These are phyloP conservation scores for Rallus crepitans DNA, from an alignment of 2,797 vertebrate species.

Conservation along the genomic window DNA sequence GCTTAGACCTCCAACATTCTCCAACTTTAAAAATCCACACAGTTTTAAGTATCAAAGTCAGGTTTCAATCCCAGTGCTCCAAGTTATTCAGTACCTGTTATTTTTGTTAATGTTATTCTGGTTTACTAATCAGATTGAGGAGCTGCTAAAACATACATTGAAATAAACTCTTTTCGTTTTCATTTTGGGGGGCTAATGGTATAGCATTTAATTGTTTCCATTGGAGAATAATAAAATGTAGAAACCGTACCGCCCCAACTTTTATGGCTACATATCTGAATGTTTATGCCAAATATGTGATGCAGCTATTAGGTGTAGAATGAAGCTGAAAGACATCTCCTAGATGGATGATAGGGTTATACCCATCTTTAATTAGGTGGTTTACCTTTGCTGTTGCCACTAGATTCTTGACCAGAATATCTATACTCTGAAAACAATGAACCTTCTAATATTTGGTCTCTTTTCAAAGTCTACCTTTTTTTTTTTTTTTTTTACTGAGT, in stretches of 20 bases:
- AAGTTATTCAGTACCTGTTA: neutral
- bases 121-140: neutral
- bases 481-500: neutral
- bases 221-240: neutral
- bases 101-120: neutral
- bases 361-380: neutral
- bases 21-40: neutral
- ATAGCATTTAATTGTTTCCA: neutral
- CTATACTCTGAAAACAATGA: neutral
- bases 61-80: neutral
- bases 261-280: neutral
- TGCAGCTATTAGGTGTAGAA: neutral
- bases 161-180: neutral
- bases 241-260: neutral
- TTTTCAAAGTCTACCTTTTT: neutral
- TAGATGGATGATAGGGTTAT: neutral
- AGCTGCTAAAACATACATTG: neutral
- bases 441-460: neutral
- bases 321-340: neutral
- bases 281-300: neutral
- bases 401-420: neutral
- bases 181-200: neutral
- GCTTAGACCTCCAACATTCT: neutral
- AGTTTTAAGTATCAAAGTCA: neutral
- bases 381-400: neutral